Conservation (phyloP, 2,888 invertebrate species). For the Malthinus seriepunctatus region DNA sequence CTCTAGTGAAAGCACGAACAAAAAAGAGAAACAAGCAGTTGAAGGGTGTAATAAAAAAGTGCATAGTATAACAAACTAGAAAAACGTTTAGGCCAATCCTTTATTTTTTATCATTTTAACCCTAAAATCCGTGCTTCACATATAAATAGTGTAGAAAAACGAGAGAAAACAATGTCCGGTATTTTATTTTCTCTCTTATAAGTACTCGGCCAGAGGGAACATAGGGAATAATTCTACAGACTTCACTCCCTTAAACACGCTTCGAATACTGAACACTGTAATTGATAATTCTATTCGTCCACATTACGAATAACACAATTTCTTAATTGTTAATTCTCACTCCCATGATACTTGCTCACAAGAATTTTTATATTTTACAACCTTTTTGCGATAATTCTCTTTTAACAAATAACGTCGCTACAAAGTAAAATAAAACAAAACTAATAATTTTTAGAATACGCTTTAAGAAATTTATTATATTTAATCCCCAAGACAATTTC, state of each 20-base stretch:
- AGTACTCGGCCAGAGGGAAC: slow-evolving; percentile 34
- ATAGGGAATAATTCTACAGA: slow-evolving; percentile 39
- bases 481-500: no score
- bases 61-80: slow-evolving; percentile 31
- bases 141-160: slow-evolving; percentile 40
- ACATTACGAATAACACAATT: slow-evolving; percentile 49
- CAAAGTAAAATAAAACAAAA: slow-evolving; percentile 2
- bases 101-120: slow-evolving; percentile 41
- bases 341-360: slow-evolving; percentile 39
- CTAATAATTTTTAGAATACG: no score
- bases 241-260: slow-evolving; percentile 36
- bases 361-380: slow-evolving; percentile 34
- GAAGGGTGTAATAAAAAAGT: slow-evolving; percentile 30
- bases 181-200: slow-evolving; percentile 41
- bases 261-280: slow-evolving; percentile 40
- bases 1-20: slow-evolving; percentile 4
- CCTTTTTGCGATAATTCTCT: background rate
- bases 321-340: slow-evolving; percentile 48
- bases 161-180: slow-evolving; percentile 40
- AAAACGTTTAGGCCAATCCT: slow-evolving; percentile 34
- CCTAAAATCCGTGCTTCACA: slow-evolving; percentile 43
- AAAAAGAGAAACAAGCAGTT: slow-evolving; percentile 21
- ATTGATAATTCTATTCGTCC: slow-evolving; percentile 48
- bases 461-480: no score
- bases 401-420: background rate